phyloP scores from a whole-genome alignment of 2,888 invertebrate genomes.

The Synergus laeviventris region DNA sequence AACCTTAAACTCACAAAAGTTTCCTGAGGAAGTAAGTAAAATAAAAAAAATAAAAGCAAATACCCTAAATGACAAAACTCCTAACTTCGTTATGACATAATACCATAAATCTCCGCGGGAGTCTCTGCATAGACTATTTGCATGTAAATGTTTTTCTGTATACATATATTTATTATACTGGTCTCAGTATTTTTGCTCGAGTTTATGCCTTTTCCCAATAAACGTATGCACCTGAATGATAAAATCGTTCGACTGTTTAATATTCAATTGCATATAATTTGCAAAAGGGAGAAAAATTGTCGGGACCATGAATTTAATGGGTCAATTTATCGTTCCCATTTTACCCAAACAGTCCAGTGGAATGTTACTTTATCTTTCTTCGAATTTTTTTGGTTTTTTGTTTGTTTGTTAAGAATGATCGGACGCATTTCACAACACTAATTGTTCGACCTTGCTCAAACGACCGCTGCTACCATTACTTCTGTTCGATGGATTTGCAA shows the following conservation, averaged over 20 bases:
- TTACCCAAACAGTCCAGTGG: slow-evolving; percentile 7
- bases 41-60: too few relatives aligned
- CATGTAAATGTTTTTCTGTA: background rate
- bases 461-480: slow-evolving; percentile 33
- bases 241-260: background rate
- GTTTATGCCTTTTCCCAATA: background rate
- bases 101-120: too few relatives aligned
- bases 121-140: background rate
- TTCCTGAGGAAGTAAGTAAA: background rate
- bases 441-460: slow-evolving; percentile 36
- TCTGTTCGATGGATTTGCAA: slow-evolving; percentile 38
- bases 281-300: background rate
- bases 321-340: background rate
- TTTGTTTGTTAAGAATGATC: slow-evolving; percentile 22
- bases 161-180: background rate
- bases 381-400: slow-evolving; percentile 23
- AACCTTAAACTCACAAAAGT: background rate
- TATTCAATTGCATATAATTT: background rate
- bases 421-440: slow-evolving; percentile 24
- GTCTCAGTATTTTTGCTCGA: background rate
- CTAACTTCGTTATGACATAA: too few relatives aligned
- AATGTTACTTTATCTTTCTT: slow-evolving; percentile 28
- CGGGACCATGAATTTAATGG: background rate
- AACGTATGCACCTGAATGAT: background rate
- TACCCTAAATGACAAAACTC: too few relatives aligned